Base-by-base conservation (phyloP, 1,140 invertebrate species). In the Heliconius congener region DNA sequence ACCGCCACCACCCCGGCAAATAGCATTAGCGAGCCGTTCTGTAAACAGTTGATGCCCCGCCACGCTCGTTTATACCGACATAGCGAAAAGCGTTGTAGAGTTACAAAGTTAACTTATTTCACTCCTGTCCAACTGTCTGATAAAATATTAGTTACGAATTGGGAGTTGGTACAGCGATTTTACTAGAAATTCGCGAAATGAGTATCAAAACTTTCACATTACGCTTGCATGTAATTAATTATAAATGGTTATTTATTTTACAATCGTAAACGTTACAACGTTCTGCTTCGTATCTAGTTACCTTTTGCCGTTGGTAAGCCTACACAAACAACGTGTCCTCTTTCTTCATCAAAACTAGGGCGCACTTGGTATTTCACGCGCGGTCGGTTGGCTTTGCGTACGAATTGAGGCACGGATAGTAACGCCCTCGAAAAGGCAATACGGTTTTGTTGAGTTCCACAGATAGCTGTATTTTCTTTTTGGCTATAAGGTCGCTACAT, bases 311-410 rank as follows among this genome's bases (percentile, higher is more conserved):
- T 66, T 66, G 55, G 77, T 18, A 74, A 74, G 72, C 72, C 90
- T 89, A 92, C 91, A 89, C 86, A 91, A 92, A 92, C 86, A 89
- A 74, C 83, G 83, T 80, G 85, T 86, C 82, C 84, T 83, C 86
- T 88, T 87, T 83, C 86, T 88, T 87, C 84, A 76, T 77, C 85
- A 83, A 88, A 93, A 93, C 86, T 91, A 87, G 92, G 88, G 79
- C 92, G 86, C 85, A 91, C 85, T 93, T 92, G 88, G 91, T 94
- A 94, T 94, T 92, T 91, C 88, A 91, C 88, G 90, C 89, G 90
- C 88, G 90, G 86, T 85, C 86, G 87, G 85, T 83, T 86, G 85
- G 88, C 90, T 91, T 93, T 91, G 85, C 87, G 88, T 91, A 86
- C 84, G 89, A 94, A 92, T 91, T 85, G 92, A 90, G 86, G 86